Evolutionary conservation across 2,113 vertebrate genomes (phyloP), one percentile per base, ranked within the genome.

Genomic region (Dendrocopos noguchii): DNA sequence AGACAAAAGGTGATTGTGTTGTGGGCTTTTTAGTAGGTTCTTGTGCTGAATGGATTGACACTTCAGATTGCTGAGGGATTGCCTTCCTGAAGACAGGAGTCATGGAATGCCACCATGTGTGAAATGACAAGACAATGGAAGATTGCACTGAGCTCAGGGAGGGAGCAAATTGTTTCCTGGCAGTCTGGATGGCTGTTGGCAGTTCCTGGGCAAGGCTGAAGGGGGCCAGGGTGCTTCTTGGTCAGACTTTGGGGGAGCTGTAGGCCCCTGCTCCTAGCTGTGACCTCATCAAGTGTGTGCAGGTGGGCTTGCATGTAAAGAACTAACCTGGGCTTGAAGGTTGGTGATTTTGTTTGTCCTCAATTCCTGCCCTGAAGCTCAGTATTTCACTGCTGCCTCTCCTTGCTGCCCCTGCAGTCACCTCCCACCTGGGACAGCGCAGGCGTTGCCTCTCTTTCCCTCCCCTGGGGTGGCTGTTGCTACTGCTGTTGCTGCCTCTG

Each of bases 151-250:
- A 2, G 31, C 46, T 33, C 33, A 4, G 60, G 25, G 72, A 42
- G n/a, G 52, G 6, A 11, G n/a, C 44, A 34, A 6, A 39, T 25
- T 60, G 2, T 22, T 79, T 17, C 13, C 31, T 57, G 84, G 6
- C 3, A 2, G 9, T 18, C 24, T 53, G 0, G 0, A 4, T 5
- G 16, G 36, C 18, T 59, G 24, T 10, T 75, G 20, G 29, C 52
- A 6, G 12, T 14, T 70, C 42, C 70, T 27, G 24, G 7, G 52
- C 52, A 11, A 39, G n/a, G 13, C 28, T n/a, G 28, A 20, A 53
- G 57, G 36, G 36, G 36, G 19, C 2, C 12, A 12, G 7, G 9
- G 16, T 65, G 63, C 56, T 68, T 12, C 70, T 55, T 17, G 52
- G 50, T 31, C 34, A 14, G 52, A 7, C 24, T 53, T 6, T 42